phyloP scores from a whole-genome alignment of 2,888 invertebrate genomes.

The Athalia rosae region DNA sequence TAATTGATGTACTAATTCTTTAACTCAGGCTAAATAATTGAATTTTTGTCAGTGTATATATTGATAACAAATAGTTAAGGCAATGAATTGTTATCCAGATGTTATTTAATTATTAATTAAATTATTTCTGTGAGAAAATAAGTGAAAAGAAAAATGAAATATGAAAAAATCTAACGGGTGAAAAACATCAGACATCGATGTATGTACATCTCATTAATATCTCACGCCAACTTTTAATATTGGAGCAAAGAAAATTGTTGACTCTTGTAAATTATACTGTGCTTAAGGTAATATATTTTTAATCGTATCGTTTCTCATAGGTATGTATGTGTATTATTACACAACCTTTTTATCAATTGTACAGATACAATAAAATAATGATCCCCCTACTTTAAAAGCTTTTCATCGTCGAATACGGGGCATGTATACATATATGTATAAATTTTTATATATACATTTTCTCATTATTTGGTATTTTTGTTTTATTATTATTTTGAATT shows the following conservation, averaged over 20 bases:
- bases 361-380: slow-evolving; percentile 51
- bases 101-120: background rate
- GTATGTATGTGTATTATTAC: slow-evolving; percentile 4
- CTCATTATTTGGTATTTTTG: background rate
- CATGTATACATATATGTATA: no score
- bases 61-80: background rate
- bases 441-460: background rate
- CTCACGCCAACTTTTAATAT: background rate
- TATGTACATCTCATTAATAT: background rate
- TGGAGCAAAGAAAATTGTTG: background rate
- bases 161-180: no score
- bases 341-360: slow-evolving; percentile 38
- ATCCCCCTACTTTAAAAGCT: slow-evolving; percentile 37
- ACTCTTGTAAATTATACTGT: slow-evolving; percentile 19
- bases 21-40: background rate
- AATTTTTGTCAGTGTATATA: slow-evolving; percentile 12
- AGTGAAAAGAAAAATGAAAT: background rate
- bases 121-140: background rate
- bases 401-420: no score
- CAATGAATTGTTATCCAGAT: background rate
- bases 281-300: slow-evolving; percentile 34
- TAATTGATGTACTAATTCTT: background rate
- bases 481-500: no score
- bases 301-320: slow-evolving; percentile 16
- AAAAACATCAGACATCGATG: no score